phyloP scores from a whole-genome alignment of 2,797 vertebrate species.

The Rhincodon typus region DNA sequence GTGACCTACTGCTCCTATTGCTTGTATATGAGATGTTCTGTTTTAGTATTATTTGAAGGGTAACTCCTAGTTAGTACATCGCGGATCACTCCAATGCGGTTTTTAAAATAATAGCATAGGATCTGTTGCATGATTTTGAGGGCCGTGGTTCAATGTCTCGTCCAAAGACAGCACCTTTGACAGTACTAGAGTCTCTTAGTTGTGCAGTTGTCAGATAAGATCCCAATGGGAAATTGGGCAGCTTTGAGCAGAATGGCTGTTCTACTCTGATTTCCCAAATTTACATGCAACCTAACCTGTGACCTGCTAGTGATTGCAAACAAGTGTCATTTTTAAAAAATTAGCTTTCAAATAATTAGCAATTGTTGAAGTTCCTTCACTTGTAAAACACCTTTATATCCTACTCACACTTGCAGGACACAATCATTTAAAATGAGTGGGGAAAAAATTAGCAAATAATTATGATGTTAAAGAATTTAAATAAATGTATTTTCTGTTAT shows the following conservation, averaged over 20 bases:
- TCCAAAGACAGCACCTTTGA: background rate
- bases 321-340: background rate
- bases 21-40: background rate
- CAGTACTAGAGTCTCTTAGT: too few species aligned
- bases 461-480: background rate
- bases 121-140: background rate
- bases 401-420: background rate
- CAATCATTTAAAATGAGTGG: background rate
- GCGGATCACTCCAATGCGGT: background rate
- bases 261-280: background rate
- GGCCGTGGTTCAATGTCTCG: background rate
- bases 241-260: background rate
- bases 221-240: background rate
- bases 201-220: background rate
- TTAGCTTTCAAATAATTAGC: background rate
- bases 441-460: background rate
- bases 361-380: background rate
- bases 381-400: background rate
- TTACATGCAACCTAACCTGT: background rate
- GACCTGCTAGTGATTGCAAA: background rate
- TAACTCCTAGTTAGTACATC: background rate
- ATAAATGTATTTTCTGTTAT: too few species aligned
- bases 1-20: too few species aligned
- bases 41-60: background rate
- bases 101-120: background rate